These are phyloP conservation scores for Otocyon megalotis DNA, from an alignment of 2,113 vertebrate species.

Conservation along the genomic window DNA sequence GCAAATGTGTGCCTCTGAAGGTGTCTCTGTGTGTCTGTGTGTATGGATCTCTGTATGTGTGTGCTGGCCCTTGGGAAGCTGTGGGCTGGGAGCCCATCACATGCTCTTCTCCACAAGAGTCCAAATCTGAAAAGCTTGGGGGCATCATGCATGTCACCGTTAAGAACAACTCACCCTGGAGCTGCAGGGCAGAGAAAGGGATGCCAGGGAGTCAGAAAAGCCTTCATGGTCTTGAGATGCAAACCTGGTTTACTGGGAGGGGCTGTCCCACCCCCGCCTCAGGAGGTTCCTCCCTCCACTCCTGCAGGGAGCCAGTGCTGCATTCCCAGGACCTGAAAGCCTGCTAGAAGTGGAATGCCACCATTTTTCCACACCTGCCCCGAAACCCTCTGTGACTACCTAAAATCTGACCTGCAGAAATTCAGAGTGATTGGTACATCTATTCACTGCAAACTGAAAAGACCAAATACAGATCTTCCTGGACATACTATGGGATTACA, in stretches of 20 bases:
- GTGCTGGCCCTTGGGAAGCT: background rate
- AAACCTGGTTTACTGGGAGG: fast-evolving
- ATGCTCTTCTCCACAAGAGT: too few relatives aligned
- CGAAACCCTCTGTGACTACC: background rate
- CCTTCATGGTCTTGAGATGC: fast-evolving
- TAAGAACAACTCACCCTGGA: background rate
- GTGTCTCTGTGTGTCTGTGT: background rate
- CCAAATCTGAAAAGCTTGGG: fast-evolving
- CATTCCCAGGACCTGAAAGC: background rate
- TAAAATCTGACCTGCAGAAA: background rate
- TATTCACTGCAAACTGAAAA: background rate
- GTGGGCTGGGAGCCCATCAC: background rate
- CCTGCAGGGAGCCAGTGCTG: fast-evolving
- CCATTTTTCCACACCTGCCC: background rate
- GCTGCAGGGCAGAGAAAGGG: background rate
- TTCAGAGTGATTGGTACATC: background rate
- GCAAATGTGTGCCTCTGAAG: background rate
- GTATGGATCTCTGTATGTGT: fast-evolving
- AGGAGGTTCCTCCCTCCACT: background rate
- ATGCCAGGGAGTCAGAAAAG: background rate
- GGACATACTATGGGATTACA: background rate
- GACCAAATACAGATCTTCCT: background rate
- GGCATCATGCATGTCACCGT: background rate
- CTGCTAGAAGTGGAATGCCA: background rate
- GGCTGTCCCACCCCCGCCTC: background rate